Conservation (phyloP, 2,797 vertebrate genomes). For the Lagocephalus sceleratus region DNA sequence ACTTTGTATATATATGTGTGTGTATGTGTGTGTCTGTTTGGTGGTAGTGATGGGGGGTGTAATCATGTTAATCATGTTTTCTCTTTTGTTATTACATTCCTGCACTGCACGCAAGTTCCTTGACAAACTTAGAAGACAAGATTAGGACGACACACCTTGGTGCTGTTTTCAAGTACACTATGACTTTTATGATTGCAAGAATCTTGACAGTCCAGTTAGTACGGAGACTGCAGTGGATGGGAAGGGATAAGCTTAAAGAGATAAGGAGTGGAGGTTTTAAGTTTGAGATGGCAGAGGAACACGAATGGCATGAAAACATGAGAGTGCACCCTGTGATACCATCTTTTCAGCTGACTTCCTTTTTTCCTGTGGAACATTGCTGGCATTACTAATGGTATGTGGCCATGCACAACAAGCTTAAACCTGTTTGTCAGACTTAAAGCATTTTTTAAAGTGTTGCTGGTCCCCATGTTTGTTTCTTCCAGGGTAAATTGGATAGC, state of each 20-base stretch:
- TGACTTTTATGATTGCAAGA: conserved; percentile 35
- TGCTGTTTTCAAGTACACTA: conserved; percentile 12
- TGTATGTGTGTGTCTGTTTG: no score
- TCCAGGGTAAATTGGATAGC: conserved; percentile 42
- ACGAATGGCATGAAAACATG: conserved; percentile 61
- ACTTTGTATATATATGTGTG: conserved; percentile 1
- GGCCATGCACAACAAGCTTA: conserved; percentile 63
- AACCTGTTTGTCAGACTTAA: conserved; percentile 72
- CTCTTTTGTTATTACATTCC: conserved; percentile 71
- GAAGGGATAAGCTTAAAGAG: conserved; percentile 45
- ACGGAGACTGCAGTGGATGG: conserved; percentile 45
- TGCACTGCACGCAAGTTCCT: conserved; percentile 68
- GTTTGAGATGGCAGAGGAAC: conserved; percentile 44
- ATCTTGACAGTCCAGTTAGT: conserved; percentile 53
- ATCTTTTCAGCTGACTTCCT: conserved; percentile 71
- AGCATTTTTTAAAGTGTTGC: conserved; percentile 66
- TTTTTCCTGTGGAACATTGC: conserved; percentile 73
- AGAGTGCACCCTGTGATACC: conserved; percentile 62
- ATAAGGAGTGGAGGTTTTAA: conserved; percentile 45
- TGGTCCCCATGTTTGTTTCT: conserved; percentile 51
- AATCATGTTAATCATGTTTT: conserved; percentile 64
- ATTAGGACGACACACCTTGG: conserved; percentile 53
- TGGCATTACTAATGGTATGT: conserved; percentile 76
- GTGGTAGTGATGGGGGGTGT: no score
- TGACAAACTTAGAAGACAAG: conserved; percentile 58